These are phyloP conservation scores for Arctocebus calabarensis DNA, from an alignment of 2,797 vertebrate genomes.

Conservation along the genomic window DNA sequence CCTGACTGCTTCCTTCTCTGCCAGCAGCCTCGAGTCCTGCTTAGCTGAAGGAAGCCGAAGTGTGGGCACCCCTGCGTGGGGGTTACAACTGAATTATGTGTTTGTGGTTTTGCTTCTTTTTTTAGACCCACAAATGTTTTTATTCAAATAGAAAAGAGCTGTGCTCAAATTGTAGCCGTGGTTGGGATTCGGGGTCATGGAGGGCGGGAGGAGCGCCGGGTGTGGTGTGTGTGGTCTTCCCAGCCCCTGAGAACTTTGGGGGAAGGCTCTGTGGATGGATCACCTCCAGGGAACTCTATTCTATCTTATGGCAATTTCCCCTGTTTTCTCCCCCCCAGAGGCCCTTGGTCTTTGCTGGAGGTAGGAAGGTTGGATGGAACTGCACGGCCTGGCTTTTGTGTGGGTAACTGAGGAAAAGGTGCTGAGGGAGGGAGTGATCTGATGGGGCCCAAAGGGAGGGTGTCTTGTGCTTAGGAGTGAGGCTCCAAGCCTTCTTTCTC, in stretches of 20 bases:
- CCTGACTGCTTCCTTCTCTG: not conserved
- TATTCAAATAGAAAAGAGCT: conserved; percentile 62
- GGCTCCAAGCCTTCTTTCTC: not conserved
- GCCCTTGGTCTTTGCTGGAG: not conserved
- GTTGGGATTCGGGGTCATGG: not conserved
- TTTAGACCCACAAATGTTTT: conserved; percentile 63
- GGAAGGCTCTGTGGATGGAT: not conserved
- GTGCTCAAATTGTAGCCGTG: not conserved
- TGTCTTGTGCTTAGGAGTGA: not conserved
- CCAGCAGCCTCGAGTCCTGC: not conserved
- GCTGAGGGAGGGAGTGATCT: too few species aligned
- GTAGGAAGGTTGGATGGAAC: not conserved
- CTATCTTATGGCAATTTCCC: not conserved
- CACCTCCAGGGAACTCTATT: not conserved
- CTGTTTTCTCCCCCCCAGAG: not conserved
- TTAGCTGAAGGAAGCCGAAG: not conserved
- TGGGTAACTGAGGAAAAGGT: too few species aligned
- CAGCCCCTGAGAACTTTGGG: not conserved
- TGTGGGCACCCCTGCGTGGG: not conserved
- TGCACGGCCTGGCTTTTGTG: not conserved
- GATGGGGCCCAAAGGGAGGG: too few species aligned
- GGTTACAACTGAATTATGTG: conserved; percentile 12
- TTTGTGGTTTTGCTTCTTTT: conserved; percentile 40
- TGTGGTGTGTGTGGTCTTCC: not conserved
- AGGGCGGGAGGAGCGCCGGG: not conserved